phyloP scores from a whole-genome alignment of 2,888 invertebrate genomes.

The Philhelius pedissequus region DNA sequence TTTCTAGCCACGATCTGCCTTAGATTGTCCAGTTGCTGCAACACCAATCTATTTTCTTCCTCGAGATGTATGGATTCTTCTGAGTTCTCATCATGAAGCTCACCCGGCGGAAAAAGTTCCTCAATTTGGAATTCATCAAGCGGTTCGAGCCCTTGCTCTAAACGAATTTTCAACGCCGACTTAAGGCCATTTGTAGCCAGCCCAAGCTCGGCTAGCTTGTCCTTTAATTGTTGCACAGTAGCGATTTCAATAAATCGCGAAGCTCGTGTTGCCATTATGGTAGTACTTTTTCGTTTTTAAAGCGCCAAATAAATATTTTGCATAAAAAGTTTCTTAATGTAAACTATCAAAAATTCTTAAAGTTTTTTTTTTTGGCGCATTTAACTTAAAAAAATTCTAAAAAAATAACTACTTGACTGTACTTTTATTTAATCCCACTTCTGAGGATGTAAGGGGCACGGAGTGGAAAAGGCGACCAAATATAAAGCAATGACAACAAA shows the following conservation, averaged over 20 bases:
- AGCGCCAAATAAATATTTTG: neutral
- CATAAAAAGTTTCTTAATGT: neutral
- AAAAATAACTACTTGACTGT: neutral
- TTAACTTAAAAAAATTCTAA: neutral
- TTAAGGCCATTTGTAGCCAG: neutral
- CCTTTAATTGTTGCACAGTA: neutral
- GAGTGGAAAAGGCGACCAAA: neutral
- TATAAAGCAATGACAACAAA: no score
- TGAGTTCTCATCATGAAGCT: neutral
- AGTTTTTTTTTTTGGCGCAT: neutral
- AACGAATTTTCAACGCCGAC: neutral
- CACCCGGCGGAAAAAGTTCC: neutral
- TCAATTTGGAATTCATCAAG: neutral
- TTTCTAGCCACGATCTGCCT: neutral
- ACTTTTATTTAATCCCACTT: neutral
- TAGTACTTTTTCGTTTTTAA: neutral
- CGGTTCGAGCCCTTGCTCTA: neutral
- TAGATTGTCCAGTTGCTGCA: neutral
- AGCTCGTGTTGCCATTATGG: neutral
- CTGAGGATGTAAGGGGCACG: neutral
- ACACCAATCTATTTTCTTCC: neutral
- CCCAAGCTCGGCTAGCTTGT: neutral
- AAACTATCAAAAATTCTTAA: neutral
- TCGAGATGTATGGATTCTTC: neutral
- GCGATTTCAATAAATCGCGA: neutral